These are phyloP conservation scores for Ceryle rudis DNA, from an alignment of 2,797 vertebrate species.

Conservation along the genomic window DNA sequence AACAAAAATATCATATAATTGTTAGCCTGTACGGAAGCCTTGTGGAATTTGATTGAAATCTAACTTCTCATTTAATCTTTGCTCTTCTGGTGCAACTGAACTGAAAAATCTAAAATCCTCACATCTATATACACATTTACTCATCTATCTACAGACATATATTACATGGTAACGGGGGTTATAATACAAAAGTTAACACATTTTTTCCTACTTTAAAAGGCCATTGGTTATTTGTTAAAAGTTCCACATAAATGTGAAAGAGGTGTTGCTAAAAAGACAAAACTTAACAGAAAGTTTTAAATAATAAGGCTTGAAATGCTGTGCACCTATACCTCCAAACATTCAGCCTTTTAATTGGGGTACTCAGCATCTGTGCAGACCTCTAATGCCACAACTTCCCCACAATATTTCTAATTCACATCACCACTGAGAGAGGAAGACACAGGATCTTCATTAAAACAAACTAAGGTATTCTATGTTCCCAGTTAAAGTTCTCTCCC, in stretches of 20 bases:
- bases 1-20: neutral
- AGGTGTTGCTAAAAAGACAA: neutral
- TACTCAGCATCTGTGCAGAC: neutral
- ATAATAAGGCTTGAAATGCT: slow-evolving; percentile 10
- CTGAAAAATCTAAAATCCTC: neutral
- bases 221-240: neutral
- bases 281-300: slow-evolving; percentile 20
- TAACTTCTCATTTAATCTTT: neutral
- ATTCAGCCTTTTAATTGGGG: neutral
- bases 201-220: slow-evolving; percentile 28
- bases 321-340: neutral
- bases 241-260: neutral
- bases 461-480: neutral
- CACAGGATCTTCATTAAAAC: neutral
- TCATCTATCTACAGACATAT: neutral
- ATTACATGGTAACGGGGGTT: neutral
- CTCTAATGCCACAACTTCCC: neutral
- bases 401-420: neutral
- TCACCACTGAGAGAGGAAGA: neutral
- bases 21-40: neutral
- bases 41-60: neutral
- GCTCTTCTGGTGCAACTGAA: neutral
- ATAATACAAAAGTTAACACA: neutral
- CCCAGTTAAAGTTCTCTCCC: neutral
- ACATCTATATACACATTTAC: neutral